These are phyloP conservation scores for Ridgeia piscesae DNA, from an alignment of 1,140 invertebrate genomes.

Conservation along the genomic window DNA sequence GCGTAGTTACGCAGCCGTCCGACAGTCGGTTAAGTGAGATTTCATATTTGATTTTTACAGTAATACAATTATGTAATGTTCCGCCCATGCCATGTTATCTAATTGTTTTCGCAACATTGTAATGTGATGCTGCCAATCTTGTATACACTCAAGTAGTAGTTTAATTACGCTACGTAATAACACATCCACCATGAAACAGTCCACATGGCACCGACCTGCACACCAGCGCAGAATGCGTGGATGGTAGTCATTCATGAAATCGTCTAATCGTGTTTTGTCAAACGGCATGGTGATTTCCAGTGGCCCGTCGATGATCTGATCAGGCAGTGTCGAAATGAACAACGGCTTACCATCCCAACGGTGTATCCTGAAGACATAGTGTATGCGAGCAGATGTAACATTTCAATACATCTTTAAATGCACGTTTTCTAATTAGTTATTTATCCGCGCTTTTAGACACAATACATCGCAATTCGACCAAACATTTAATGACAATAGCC, in stretches of 20 bases:
- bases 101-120: neutral
- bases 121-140: too few species aligned
- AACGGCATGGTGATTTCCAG: neutral
- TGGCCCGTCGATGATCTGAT: neutral
- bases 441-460: neutral
- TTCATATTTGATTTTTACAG: too few species aligned
- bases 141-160: too few species aligned
- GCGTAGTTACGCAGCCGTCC: too few species aligned
- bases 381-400: neutral
- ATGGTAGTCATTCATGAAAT: neutral
- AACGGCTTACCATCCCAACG: neutral
- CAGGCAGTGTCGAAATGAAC: neutral
- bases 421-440: neutral
- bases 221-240: neutral
- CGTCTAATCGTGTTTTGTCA: neutral
- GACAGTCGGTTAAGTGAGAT: too few species aligned
- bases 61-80: too few species aligned
- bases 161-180: neutral
- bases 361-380: neutral
- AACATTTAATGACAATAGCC: neutral
- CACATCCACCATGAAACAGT: neutral
- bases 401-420: neutral
- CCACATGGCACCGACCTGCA: neutral
- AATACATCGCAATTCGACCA: neutral
- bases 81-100: neutral